Conservation (phyloP, 1,140 invertebrate genomes). For the Mya arenaria region DNA sequence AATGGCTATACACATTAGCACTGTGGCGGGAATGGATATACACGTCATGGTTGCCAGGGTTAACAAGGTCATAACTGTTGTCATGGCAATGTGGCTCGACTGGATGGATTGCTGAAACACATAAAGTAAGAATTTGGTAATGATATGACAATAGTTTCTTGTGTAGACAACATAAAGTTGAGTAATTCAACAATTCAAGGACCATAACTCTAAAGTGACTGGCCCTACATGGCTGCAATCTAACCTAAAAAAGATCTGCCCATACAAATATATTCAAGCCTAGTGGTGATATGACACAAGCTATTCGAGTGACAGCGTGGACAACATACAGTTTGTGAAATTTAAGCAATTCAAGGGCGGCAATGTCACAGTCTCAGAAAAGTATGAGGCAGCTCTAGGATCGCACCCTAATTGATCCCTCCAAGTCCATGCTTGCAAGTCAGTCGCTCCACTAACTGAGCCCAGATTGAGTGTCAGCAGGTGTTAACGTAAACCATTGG, state of each 20-base stretch:
- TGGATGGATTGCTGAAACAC: slow-evolving; percentile 65
- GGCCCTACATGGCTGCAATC: not conserved
- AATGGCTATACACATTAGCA: slow-evolving; percentile 81
- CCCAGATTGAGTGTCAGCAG: not conserved
- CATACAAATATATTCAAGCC: not conserved
- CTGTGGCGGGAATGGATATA: slow-evolving; percentile 82
- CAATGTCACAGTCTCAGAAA: too few relatives aligned
- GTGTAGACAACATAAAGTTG: not conserved
- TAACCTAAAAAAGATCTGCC: not conserved
- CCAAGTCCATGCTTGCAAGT: too few relatives aligned
- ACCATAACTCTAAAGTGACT: not conserved
- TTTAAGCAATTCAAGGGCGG: too few relatives aligned
- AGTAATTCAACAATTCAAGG: not conserved
- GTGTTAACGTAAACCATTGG: not conserved
- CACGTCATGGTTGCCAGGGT: slow-evolving; percentile 75
- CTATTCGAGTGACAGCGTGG: too few relatives aligned
- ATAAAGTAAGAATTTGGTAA: slow-evolving; percentile 39
- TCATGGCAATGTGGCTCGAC: slow-evolving; percentile 71
- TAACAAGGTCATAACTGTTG: slow-evolving; percentile 60
- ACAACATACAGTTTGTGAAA: too few relatives aligned
- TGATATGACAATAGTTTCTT: not conserved
- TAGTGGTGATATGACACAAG: not conserved
- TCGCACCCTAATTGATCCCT: too few relatives aligned
- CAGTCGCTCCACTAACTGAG: too few relatives aligned
- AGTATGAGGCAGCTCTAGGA: too few relatives aligned